Conservation (phyloP, 2,797 vertebrate genomes). For the Micropoecilia bifurca region DNA sequence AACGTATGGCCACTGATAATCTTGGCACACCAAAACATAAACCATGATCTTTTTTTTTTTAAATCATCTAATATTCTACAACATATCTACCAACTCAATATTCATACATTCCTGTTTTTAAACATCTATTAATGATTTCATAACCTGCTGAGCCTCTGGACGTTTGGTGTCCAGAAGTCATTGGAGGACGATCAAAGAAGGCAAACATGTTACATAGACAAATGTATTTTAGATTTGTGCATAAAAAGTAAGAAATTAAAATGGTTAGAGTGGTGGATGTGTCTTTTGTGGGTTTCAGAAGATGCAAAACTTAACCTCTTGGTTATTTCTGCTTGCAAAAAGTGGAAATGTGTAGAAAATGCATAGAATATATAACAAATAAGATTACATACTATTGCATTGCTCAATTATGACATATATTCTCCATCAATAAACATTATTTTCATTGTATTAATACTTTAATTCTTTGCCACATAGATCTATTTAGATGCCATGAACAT, state of each 20-base stretch:
- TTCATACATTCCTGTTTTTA: neutral
- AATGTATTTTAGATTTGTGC: neutral
- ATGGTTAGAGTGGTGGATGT: neutral
- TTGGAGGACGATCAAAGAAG: neutral
- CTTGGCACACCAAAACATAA: neutral
- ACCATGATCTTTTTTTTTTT: neutral
- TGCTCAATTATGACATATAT: neutral
- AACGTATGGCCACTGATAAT: neutral
- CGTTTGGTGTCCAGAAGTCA: neutral
- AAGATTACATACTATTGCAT: neutral
- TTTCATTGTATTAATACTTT: neutral
- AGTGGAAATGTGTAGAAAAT: neutral
- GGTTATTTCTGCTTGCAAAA: neutral
- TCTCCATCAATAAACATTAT: neutral
- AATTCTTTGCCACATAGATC: neutral
- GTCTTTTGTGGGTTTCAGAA: neutral
- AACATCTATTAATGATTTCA: neutral
- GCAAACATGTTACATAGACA: neutral
- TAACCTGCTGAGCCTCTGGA: neutral
- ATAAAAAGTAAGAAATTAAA: neutral
- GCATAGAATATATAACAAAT: neutral
- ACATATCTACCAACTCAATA: neutral
- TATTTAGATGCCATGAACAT: neutral
- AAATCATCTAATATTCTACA: neutral
- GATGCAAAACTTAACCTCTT: neutral